A percentile compares a stretch with the other conserved stretches of the same genome.
Evolutionary conservation across 35 echinoderm and acorn worm species (phyloP).

Genomic region (Lytechinus pictus): DNA sequence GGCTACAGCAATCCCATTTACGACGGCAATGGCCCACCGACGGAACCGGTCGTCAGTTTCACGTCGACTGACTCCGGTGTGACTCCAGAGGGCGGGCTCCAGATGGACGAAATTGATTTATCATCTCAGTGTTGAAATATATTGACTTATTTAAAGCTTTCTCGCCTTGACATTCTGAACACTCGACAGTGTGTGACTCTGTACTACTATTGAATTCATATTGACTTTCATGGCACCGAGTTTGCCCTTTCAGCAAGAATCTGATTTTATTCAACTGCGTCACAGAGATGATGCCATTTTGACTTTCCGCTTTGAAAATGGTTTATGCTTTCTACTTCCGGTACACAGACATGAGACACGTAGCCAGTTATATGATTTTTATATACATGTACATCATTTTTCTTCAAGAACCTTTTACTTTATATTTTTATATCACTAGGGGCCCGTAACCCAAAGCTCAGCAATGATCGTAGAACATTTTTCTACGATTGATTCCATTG

Average conservation of each 20-base stretch:
- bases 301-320: background rate
- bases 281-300: background rate
- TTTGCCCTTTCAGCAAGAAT: background rate
- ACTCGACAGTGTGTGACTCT: background rate
- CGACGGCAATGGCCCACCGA: background rate
- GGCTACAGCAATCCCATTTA: conserved; percentile 45
- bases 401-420: background rate
- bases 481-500: too few relatives aligned
- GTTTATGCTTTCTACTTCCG: background rate
- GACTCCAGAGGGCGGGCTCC: background rate
- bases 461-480: too few relatives aligned
- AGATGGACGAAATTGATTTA: conserved; percentile 34
- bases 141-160: background rate
- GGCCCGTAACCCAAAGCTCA: background rate
- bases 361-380: background rate
- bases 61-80: background rate
- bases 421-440: background rate
- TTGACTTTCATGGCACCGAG: background rate
- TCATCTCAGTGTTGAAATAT: conserved; percentile 26
- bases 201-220: background rate
- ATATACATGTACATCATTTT: background rate
- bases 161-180: background rate
- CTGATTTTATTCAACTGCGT: background rate
- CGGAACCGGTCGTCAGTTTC: background rate
- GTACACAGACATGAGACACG: background rate